phyloP scores from a whole-genome alignment of 2,797 vertebrate genomes.

The Rallus crepitans region DNA sequence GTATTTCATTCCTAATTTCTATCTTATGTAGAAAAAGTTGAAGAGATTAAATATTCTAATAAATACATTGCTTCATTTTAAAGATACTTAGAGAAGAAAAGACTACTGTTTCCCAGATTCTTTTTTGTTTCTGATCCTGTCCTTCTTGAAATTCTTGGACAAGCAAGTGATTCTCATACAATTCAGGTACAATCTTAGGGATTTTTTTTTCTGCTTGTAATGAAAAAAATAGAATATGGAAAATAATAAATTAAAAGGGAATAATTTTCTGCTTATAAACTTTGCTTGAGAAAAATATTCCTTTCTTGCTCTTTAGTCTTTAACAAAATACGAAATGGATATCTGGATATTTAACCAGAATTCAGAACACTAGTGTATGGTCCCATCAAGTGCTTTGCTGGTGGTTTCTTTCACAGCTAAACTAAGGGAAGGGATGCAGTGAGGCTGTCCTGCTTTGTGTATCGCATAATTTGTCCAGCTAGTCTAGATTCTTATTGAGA shows the following conservation, averaged over 20 bases:
- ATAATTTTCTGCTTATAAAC: neutral
- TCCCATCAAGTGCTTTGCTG: neutral
- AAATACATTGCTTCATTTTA: constrained; percentile 36
- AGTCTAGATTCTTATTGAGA: neutral
- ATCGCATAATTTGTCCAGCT: neutral
- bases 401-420: neutral
- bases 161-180: constrained; percentile 84
- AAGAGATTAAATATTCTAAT: neutral
- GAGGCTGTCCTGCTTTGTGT: neutral
- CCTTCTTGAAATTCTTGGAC: constrained; percentile 84
- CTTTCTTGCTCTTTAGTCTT: neutral
- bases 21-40: neutral
- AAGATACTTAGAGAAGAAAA: constrained; percentile 84
- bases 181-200: constrained; percentile 75
- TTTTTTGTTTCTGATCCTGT: constrained; percentile 84
- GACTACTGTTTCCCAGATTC: constrained; percentile 82
- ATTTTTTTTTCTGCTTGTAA: neutral
- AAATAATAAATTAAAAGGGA: neutral
- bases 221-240: neutral
- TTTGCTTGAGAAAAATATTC: neutral
- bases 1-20: neutral
- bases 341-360: neutral
- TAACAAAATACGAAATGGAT: neutral
- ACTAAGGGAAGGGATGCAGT: neutral
- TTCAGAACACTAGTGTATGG: neutral